Conservation (phyloP, 2,888 invertebrate genomes). For the Metalampra italica region DNA sequence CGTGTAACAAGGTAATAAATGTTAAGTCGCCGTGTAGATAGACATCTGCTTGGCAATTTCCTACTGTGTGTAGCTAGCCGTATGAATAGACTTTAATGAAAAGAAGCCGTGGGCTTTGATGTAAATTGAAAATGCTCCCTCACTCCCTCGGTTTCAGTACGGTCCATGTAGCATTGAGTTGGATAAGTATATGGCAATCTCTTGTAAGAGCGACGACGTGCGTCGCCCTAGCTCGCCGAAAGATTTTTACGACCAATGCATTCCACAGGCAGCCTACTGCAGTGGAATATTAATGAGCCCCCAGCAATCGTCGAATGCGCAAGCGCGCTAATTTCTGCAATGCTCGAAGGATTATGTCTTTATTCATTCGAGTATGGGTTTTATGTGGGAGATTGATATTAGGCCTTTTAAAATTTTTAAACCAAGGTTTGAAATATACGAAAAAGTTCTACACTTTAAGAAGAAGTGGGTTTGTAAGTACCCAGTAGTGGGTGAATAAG, state of each 20-base stretch:
- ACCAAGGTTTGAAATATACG: no score
- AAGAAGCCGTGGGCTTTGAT: conserved; percentile 38
- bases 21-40: conserved; percentile 6
- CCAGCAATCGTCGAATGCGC: conserved; percentile 25
- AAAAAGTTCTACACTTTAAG: no score
- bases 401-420: no score
- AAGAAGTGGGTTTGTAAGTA: no score
- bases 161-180: background rate
- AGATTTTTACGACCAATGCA: conserved; percentile 25
- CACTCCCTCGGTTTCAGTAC: conserved; percentile 11
- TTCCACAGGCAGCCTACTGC: conserved; percentile 23
- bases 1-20: background rate
- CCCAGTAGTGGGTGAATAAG: no score
- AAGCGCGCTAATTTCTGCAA: conserved; percentile 24
- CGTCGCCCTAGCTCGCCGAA: conserved; percentile 10
- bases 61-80: conserved; percentile 19
- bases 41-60: conserved; percentile 32
- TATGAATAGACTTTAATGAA: conserved; percentile 38
- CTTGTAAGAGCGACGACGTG: conserved; percentile 14
- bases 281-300: conserved; percentile 31
- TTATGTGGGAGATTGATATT: conserved; percentile 31
- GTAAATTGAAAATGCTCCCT: conserved; percentile 29
- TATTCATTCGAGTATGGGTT: conserved; percentile 30
- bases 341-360: conserved; percentile 29
- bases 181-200: conserved; percentile 9